Conservation (phyloP, 2,113 vertebrate genomes). For the Atractosteus spatula region DNA sequence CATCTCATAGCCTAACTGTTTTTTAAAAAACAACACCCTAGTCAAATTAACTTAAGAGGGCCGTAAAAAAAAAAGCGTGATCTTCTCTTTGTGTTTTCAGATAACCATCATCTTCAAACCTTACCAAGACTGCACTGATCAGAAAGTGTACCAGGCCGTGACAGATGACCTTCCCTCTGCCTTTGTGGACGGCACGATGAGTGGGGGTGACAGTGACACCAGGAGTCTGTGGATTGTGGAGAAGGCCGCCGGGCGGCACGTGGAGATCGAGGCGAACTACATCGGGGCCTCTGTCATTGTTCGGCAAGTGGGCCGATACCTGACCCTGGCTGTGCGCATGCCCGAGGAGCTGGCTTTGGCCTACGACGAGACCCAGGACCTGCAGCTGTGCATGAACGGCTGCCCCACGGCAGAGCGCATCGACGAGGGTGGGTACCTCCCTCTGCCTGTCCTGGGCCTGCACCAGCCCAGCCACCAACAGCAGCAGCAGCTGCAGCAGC, state of each 20-base stretch:
- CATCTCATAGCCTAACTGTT: no score
- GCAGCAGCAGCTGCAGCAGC: conserved; percentile 24
- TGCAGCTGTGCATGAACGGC: conserved; percentile 91
- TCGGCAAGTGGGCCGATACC: conserved; percentile 84
- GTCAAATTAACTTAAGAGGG: no score
- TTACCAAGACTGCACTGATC: conserved; percentile 86
- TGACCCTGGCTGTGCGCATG: conserved; percentile 87
- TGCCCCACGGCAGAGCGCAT: conserved; percentile 86
- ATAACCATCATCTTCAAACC: conserved; percentile 96
- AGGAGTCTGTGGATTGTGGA: conserved; percentile 84
- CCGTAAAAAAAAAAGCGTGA: neutral
- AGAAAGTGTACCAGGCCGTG: conserved; percentile 94
- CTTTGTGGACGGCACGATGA: conserved; percentile 89
- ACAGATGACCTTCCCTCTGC: conserved; percentile 89
- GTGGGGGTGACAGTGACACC: conserved; percentile 62
- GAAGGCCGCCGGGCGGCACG: conserved; percentile 70
- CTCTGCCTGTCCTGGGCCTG: conserved; percentile 50
- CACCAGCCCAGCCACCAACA: conserved; percentile 54
- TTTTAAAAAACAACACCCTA: no score
- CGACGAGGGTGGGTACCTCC: conserved; percentile 69
- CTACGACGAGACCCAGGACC: conserved; percentile 85
- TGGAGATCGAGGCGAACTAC: conserved; percentile 88
- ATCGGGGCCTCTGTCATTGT: conserved; percentile 87
- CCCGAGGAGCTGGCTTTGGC: conserved; percentile 80
- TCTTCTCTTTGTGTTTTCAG: conserved; percentile 46